Evolutionary conservation across 2,888 invertebrate genomes (phyloP).

Genomic region (Hirtodrosophila alboralis): DNA sequence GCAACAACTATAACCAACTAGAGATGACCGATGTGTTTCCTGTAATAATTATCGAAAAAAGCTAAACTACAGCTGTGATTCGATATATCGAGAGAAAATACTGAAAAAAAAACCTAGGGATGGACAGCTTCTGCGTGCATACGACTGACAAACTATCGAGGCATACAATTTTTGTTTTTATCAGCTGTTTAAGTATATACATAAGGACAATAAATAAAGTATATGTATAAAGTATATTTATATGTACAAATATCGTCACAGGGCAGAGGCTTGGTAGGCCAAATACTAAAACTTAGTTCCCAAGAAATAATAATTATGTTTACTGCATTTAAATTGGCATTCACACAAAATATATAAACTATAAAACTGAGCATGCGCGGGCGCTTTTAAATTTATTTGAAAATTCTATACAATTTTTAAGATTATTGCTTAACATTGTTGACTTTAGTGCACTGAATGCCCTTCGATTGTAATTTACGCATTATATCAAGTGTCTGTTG

Average conservation of each 20-base stretch:
- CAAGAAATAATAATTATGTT: no score
- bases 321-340: neutral
- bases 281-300: no score
- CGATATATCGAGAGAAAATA: neutral
- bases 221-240: no score
- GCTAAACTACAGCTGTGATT: neutral
- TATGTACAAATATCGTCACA: no score
- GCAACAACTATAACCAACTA: conserved; percentile 51
- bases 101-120: neutral
- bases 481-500: conserved; percentile 65
- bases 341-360: neutral
- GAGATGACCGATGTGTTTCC: conserved; percentile 15
- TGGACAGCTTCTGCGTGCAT: neutral
- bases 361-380: neutral
- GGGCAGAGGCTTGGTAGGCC: no score
- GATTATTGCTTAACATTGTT: conserved; percentile 21
- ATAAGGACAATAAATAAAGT: no score
- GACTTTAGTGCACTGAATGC: conserved; percentile 71
- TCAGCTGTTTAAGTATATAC: conserved; percentile 14
- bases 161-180: conserved; percentile 1
- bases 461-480: conserved; percentile 78
- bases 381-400: conserved; percentile 11
- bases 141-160: conserved; percentile 1
- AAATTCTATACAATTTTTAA: neutral
- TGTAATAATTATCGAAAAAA: neutral